These are phyloP conservation scores for Diplodus puntazzo DNA, from an alignment of 2,797 vertebrate species.

Conservation along the genomic window DNA sequence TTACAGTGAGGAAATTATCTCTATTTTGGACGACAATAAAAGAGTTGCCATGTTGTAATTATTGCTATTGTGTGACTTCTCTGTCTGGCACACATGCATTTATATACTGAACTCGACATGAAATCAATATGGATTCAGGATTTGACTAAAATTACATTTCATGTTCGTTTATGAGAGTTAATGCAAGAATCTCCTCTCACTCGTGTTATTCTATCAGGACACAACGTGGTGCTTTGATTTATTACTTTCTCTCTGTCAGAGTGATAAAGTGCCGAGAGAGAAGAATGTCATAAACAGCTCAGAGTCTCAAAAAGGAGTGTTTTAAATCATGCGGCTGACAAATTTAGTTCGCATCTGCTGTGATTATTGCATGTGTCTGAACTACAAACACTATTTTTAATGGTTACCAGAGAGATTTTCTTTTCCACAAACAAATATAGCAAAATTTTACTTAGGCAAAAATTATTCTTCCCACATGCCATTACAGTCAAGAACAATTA, in stretches of 20 bases:
- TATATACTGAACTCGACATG: slow-evolving; percentile 26
- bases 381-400: not conserved
- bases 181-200: slow-evolving; percentile 41
- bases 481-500: not conserved
- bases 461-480: not conserved
- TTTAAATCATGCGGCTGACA: slow-evolving; percentile 28
- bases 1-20: slow-evolving; percentile 68
- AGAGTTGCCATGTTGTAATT: slow-evolving; percentile 70
- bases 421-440: not conserved
- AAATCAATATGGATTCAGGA: slow-evolving; percentile 50
- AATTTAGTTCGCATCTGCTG: slow-evolving; percentile 19
- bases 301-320: slow-evolving; percentile 29
- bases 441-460: not conserved
- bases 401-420: not conserved
- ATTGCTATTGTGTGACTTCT: slow-evolving; percentile 69
- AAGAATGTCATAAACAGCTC: slow-evolving; percentile 43
- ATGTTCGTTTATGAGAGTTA: slow-evolving; percentile 42
- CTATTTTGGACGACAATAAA: slow-evolving; percentile 76
- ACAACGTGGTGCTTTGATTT: slow-evolving; percentile 49
- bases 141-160: slow-evolving; percentile 52
- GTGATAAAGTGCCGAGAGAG: slow-evolving; percentile 47
- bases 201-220: slow-evolving; percentile 11
- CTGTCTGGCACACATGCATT: slow-evolving; percentile 38
- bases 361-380: slow-evolving; percentile 9
- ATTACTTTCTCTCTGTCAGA: slow-evolving; percentile 35